phyloP scores from a whole-genome alignment of 2,888 invertebrate genomes.

The Aporophyla nigra region DNA sequence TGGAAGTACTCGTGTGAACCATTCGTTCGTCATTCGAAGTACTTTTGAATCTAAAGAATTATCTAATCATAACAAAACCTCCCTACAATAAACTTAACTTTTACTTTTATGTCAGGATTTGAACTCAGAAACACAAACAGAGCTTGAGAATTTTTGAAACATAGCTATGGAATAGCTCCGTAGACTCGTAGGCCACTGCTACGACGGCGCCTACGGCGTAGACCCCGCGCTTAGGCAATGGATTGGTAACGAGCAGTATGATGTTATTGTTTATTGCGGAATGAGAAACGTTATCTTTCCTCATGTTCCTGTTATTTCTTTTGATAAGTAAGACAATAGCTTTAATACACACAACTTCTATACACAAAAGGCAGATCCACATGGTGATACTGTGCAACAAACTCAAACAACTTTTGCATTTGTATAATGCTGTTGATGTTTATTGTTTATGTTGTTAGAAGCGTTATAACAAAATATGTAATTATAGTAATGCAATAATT shows the following conservation, averaged over 20 bases:
- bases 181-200: constrained; percentile 36
- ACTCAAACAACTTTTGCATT: too few relatives aligned
- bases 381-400: too few relatives aligned
- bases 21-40: neutral
- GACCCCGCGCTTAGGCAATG: constrained; percentile 14
- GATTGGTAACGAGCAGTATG: neutral
- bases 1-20: neutral
- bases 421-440: too few relatives aligned
- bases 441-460: too few relatives aligned
- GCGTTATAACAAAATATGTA: too few relatives aligned
- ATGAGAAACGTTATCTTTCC: neutral
- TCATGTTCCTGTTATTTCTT: neutral
- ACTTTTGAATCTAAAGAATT: neutral
- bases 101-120: neutral
- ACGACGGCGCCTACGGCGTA: constrained; percentile 44
- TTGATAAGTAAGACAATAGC: neutral
- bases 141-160: neutral
- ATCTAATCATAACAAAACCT: neutral
- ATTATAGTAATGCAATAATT: too few relatives aligned
- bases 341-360: too few relatives aligned
- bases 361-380: too few relatives aligned
- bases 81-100: neutral
- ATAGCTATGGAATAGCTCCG: too few relatives aligned
- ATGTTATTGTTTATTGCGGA: neutral
- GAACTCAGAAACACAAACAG: neutral